Evolutionary conservation across 2,113 vertebrate species (phyloP).

Genomic region (Zosterops borbonicus): DNA sequence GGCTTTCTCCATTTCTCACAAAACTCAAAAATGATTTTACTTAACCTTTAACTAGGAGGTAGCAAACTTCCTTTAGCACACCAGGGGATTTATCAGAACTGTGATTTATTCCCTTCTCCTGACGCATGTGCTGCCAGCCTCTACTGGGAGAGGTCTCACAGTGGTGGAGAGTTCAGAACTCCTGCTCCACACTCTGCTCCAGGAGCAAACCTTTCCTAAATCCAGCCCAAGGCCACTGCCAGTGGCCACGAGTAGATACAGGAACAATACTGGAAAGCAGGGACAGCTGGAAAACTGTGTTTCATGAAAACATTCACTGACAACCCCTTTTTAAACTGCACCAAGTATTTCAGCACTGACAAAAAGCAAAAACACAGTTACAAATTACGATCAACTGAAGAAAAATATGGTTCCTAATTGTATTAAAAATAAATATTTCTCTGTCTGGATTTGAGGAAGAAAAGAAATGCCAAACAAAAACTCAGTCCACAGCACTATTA

Average conservation of each 20-base stretch:
- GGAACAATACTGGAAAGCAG: not conserved
- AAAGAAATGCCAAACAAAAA: not conserved
- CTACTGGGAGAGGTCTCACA: not conserved
- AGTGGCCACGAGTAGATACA: not conserved
- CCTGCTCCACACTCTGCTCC: not conserved
- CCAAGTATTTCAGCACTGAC: not conserved
- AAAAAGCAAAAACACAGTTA: not conserved
- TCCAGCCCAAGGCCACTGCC: not conserved
- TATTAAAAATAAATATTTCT: not conserved
- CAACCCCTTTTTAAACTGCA: not conserved
- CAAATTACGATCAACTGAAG: not conserved
- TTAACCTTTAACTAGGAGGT: not conserved
- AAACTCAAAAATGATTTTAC: not conserved
- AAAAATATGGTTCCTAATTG: not conserved
- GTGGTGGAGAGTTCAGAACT: accelerated
- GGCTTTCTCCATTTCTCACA: not conserved
- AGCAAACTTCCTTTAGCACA: not conserved
- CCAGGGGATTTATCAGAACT: not conserved
- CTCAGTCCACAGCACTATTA: not conserved
- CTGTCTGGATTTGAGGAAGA: not conserved
- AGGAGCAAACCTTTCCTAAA: not conserved
- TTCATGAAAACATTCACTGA: not conserved
- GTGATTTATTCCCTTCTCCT: not conserved
- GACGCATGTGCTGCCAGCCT: accelerated
- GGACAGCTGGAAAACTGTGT: not conserved